Evolutionary conservation across 2,113 vertebrate genomes (phyloP).

Genomic region (Caranx melampygus): DNA sequence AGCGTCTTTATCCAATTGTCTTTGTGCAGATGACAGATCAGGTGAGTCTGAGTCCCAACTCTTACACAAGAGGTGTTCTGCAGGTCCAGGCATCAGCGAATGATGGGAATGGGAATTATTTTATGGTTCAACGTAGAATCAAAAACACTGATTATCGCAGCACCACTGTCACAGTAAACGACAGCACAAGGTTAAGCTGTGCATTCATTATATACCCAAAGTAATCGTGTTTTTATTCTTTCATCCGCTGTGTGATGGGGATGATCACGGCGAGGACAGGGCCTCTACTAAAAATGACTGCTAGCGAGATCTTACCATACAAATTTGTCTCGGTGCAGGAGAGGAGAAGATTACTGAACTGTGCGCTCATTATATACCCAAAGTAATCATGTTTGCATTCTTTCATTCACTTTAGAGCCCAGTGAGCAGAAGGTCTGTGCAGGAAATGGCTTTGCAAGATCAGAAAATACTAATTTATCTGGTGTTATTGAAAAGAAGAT

Average conservation of each 20-base stretch:
- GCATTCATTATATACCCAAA: slow-evolving; percentile 2
- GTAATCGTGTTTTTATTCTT: slow-evolving; percentile 26
- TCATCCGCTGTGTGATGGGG: not conserved
- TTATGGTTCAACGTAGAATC: slow-evolving; percentile 26
- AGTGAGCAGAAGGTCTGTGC: slow-evolving; percentile 3
- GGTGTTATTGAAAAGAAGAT: slow-evolving; percentile 3
- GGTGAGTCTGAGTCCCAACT: not conserved
- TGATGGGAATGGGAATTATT: slow-evolving; percentile 10
- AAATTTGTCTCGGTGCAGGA: slow-evolving; percentile 11
- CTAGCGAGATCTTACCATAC: slow-evolving; percentile 29
- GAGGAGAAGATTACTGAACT: slow-evolving; percentile 17
- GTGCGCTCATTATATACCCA: slow-evolving; percentile 14
- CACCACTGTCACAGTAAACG: not conserved
- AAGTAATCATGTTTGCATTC: slow-evolving; percentile 45
- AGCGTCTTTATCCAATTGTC: slow-evolving; percentile 9
- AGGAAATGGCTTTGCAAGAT: slow-evolving; percentile 10
- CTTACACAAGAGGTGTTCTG: slow-evolving; percentile 19
- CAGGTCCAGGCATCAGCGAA: slow-evolving; percentile 13
- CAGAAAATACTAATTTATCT: slow-evolving; percentile 25
- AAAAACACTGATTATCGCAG: slow-evolving; percentile 9
- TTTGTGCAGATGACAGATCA: slow-evolving; percentile 9
- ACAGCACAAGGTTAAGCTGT: not conserved
- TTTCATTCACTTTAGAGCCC: slow-evolving; percentile 17
- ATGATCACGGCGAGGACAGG: not conserved
- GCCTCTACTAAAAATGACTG: slow-evolving; percentile 7